A percentile compares a stretch with the other conserved stretches of the same genome.
Conservation (phyloP, 2,797 vertebrate species). For the Monodelphis domestica region DNA sequence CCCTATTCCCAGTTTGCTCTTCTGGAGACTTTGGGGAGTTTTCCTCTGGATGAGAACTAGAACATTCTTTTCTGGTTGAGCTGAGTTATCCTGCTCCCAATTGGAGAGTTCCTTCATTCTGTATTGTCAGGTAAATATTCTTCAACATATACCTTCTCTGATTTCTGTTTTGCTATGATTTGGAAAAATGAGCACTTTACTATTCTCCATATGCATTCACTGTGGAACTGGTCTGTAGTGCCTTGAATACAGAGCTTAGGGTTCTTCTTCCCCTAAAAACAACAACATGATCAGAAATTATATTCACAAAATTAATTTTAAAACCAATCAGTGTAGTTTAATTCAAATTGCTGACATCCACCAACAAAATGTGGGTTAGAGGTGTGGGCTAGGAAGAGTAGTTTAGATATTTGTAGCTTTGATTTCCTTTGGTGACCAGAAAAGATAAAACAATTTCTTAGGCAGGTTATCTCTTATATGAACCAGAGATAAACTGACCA, state of each 20-base stretch:
- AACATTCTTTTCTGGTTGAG: not conserved
- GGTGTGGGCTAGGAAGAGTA: not conserved
- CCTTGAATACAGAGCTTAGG: not conserved
- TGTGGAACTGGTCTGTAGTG: not conserved
- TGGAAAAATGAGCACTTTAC: not conserved
- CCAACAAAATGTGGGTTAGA: not conserved
- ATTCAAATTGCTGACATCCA: not conserved
- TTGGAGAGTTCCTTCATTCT: not conserved
- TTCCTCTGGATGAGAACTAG: not conserved
- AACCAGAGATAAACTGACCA: not conserved
- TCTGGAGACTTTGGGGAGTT: not conserved
- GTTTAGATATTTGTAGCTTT: not conserved
- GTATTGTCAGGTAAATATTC: not conserved
- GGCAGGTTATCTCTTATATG: not conserved
- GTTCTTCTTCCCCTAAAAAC: not conserved
- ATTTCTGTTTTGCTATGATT: not conserved
- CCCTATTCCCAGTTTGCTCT: not conserved
- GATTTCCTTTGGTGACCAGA: not conserved
- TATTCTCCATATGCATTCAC: not conserved
- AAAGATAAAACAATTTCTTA: not conserved
- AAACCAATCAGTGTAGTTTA: not conserved
- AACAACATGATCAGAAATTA: not conserved
- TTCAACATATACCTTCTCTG: not conserved
- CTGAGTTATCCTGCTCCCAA: not conserved
- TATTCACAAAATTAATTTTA: not conserved